Conservation (phyloP, 2,888 invertebrate genomes). For the Drosophila histrio region DNA sequence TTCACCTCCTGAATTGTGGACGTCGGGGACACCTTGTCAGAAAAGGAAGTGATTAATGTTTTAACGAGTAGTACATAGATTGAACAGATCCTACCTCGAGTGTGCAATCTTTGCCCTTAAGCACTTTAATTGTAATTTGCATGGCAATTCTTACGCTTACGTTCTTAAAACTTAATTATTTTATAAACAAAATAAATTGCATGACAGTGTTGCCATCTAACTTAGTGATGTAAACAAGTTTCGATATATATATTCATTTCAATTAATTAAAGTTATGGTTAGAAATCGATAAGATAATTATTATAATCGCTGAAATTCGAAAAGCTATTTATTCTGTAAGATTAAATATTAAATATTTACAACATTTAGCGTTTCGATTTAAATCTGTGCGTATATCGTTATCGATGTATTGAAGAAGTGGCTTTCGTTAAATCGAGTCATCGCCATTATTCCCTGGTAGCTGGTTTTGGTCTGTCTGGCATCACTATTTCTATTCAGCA, state of each 20-base stretch:
- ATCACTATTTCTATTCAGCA: constrained; percentile 58
- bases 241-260: constrained; percentile 20
- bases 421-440: background rate
- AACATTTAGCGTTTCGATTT: too few species aligned
- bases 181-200: constrained; percentile 47
- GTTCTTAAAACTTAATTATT: constrained; percentile 21
- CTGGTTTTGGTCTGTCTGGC: constrained; percentile 38
- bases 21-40: constrained; percentile 85
- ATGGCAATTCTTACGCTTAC: constrained; percentile 82
- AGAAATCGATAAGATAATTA: too few species aligned
- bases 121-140: constrained; percentile 90
- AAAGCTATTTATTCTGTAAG: too few species aligned
- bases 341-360: too few species aligned
- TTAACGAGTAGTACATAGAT: too few species aligned
- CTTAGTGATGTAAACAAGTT: constrained; percentile 30
- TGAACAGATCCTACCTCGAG: constrained; percentile 85
- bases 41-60: background rate
- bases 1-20: constrained; percentile 89
- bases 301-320: too few species aligned
- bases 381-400: background rate
- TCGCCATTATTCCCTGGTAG: constrained; percentile 6
- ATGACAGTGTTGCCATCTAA: constrained; percentile 46
- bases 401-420: background rate
- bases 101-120: constrained; percentile 89
- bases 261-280: too few species aligned